phyloP scores from a whole-genome alignment of 2,888 invertebrate species.

The Amorpha juglandis region DNA sequence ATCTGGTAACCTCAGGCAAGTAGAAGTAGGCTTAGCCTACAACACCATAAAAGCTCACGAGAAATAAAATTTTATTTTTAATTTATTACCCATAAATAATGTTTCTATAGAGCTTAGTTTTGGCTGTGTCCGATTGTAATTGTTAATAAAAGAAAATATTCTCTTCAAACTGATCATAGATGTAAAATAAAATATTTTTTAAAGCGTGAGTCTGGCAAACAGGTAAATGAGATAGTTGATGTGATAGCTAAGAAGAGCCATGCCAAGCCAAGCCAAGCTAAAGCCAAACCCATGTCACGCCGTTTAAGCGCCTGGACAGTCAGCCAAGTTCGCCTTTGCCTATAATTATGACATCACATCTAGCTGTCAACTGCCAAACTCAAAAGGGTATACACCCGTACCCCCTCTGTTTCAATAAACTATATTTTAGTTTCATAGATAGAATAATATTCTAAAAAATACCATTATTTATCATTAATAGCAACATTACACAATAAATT shows the following conservation, averaged over 20 bases:
- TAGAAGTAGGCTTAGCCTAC: neutral
- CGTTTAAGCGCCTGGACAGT: too few relatives aligned
- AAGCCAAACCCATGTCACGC: too few relatives aligned
- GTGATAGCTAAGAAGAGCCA: too few relatives aligned
- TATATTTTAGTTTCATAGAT: too few relatives aligned
- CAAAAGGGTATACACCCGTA: too few relatives aligned
- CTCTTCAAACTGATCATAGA: neutral
- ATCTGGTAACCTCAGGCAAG: neutral
- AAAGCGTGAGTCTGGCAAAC: too few relatives aligned
- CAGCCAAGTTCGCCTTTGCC: too few relatives aligned
- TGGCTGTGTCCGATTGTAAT: neutral
- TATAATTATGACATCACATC: too few relatives aligned
- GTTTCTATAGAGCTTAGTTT: neutral
- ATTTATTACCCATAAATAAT: neutral
- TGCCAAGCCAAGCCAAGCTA: too few relatives aligned
- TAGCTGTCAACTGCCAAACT: too few relatives aligned
- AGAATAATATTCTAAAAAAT: neutral
- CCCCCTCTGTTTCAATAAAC: too few relatives aligned
- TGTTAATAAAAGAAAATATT: neutral
- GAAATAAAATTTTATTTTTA: neutral
- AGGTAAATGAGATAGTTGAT: too few relatives aligned
- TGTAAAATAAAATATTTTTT: neutral
- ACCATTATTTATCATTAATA: neutral
- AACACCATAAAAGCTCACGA: neutral
- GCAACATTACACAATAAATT: conserved; percentile 3